Evolutionary conservation across 2,797 vertebrate species (phyloP).

Genomic region (Girardinus metallicus): DNA sequence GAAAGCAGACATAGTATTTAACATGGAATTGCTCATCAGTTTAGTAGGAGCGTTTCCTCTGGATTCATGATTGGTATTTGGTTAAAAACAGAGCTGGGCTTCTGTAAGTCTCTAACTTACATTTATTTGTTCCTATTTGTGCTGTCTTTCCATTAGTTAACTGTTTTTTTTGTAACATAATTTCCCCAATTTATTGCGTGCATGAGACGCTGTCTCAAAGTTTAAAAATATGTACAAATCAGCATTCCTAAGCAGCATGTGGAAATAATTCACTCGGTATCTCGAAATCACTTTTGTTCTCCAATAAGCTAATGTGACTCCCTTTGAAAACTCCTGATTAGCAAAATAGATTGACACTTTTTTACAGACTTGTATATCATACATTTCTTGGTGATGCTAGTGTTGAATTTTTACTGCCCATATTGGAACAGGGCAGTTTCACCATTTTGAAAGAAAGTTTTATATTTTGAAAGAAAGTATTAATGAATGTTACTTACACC

Average conservation of each 20-base stretch:
- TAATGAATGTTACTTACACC: not conserved
- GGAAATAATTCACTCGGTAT: not conserved
- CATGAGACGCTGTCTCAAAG: not conserved
- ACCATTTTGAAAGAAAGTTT: too few species aligned
- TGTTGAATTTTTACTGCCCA: not conserved
- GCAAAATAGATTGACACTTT: not conserved
- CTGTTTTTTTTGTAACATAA: conserved; percentile 15
- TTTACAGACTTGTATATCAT: not conserved
- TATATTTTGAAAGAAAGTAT: not conserved
- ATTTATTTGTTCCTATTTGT: conserved; percentile 21
- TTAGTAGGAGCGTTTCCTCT: conserved; percentile 4
- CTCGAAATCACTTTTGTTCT: not conserved
- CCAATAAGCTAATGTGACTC: not conserved
- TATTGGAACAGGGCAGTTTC: not conserved
- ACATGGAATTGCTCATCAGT: conserved; percentile 22
- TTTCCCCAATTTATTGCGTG: conserved; percentile 21
- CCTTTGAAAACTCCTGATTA: not conserved
- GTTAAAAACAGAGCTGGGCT: not conserved
- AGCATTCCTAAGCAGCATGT: not conserved
- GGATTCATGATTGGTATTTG: conserved; percentile 4
- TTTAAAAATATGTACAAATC: not conserved
- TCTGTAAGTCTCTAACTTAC: not conserved
- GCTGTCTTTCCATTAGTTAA: conserved; percentile 4
- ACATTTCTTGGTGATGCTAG: not conserved
- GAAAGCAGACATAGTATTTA: conserved; percentile 47